These are phyloP conservation scores for Lethrus apterus DNA, from an alignment of 1,140 invertebrate species.

Conservation along the genomic window DNA sequence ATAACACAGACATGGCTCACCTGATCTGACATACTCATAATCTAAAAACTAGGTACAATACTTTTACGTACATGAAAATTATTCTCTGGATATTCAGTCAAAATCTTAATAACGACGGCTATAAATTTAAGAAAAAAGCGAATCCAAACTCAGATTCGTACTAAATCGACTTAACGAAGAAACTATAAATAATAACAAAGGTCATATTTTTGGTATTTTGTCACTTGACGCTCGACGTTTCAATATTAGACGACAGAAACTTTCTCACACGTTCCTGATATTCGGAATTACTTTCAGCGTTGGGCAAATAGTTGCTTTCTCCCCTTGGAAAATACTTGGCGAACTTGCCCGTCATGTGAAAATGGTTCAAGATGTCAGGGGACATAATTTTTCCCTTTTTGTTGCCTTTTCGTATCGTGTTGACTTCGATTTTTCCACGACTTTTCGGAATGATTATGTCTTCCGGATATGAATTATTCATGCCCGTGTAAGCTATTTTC, in stretches of 20 bases:
- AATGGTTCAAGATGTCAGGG: conserved; percentile 47
- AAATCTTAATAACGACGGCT: too few species aligned
- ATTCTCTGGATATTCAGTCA: too few species aligned
- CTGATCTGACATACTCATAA: too few species aligned
- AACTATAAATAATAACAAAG: background rate
- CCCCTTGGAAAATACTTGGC: conserved; percentile 47
- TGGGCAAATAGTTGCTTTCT: conserved; percentile 45
- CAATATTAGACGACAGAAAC: conserved; percentile 26
- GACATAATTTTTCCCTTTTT: conserved; percentile 42
- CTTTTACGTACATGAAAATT: too few species aligned
- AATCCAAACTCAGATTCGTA: too few species aligned
- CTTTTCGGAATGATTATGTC: conserved; percentile 40
- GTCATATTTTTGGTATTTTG: background rate
- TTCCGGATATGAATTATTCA: conserved; percentile 52
- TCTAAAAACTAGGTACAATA: too few species aligned
- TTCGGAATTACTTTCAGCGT: conserved; percentile 39
- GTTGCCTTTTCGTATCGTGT: conserved; percentile 47
- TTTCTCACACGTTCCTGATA: conserved; percentile 35
- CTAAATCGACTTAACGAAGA: too few species aligned
- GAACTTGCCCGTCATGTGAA: conserved; percentile 45
- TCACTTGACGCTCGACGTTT: background rate
- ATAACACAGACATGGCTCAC: too few species aligned
- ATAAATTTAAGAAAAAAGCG: too few species aligned
- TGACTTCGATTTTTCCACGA: conserved; percentile 43
- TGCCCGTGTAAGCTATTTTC: conserved; percentile 52